These are phyloP conservation scores for Danaus chrysippus DNA, from an alignment of 2,888 invertebrate genomes.

Conservation along the genomic window DNA sequence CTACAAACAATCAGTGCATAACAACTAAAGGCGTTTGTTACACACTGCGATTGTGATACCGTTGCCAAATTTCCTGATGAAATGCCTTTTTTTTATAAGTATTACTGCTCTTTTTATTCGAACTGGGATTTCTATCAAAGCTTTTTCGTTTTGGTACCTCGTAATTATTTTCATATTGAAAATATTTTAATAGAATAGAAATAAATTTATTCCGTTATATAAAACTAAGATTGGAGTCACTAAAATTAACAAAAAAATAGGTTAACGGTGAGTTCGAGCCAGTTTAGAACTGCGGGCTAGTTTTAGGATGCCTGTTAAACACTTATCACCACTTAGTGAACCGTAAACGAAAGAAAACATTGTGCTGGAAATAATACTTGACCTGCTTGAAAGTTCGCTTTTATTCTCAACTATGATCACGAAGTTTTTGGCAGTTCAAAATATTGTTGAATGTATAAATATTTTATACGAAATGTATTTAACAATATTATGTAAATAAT, in stretches of 20 bases:
- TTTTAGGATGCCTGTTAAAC: constrained; percentile 21
- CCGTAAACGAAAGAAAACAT: constrained; percentile 13
- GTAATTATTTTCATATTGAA: neutral
- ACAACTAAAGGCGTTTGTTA: constrained; percentile 54
- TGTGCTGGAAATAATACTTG: constrained; percentile 3
- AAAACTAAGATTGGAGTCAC: neutral
- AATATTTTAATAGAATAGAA: neutral
- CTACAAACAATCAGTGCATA: constrained; percentile 59
- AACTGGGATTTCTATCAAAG: neutral
- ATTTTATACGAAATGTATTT: too few species aligned
- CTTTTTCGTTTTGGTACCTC: neutral
- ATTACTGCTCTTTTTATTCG: constrained; percentile 14
- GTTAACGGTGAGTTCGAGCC: constrained; percentile 21
- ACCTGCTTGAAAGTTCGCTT: constrained; percentile 3
- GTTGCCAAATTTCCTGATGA: constrained; percentile 36
- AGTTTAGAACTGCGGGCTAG: constrained; percentile 19
- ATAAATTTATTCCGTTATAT: too few species aligned
- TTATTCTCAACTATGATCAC: neutral
- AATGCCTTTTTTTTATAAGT: constrained; percentile 24
- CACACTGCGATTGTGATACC: constrained; percentile 41
- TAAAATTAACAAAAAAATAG: constrained; percentile 20
- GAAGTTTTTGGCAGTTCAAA: neutral
- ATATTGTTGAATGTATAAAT: too few species aligned
- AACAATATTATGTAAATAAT: too few species aligned
- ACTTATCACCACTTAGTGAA: constrained; percentile 20